These are phyloP conservation scores for Volucella inflata DNA, from an alignment of 2,888 invertebrate species.

Conservation along the genomic window DNA sequence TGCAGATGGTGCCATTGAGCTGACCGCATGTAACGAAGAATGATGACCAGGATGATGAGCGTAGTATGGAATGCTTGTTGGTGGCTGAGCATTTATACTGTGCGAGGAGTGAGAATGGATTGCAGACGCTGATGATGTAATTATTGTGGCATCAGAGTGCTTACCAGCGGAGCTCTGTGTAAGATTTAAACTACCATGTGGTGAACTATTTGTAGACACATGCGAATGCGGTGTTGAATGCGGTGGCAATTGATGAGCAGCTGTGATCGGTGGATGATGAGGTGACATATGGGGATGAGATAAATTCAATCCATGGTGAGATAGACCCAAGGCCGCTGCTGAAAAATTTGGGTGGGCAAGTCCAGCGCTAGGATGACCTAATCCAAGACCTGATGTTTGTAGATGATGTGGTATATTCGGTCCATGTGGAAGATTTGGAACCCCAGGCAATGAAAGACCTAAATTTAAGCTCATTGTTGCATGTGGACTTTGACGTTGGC, in stretches of 20 bases:
- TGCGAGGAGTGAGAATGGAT: conserved; percentile 77
- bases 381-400: conserved; percentile 80
- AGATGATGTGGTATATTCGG: conserved; percentile 82
- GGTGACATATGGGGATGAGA: conserved; percentile 82
- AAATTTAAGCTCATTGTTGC: conserved; percentile 81
- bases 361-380: conserved; percentile 80
- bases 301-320: conserved; percentile 81
- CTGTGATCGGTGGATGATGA: conserved; percentile 77
- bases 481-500: conserved; percentile 82
- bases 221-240: conserved; percentile 78
- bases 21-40: conserved; percentile 81
- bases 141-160: conserved; percentile 76
- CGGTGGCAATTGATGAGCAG: conserved; percentile 81
- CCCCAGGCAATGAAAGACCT: conserved; percentile 80
- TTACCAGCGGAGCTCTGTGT: conserved; percentile 76
- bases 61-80: conserved; percentile 78
- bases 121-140: conserved; percentile 77
- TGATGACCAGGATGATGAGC: conserved; percentile 80
- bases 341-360: conserved; percentile 82
- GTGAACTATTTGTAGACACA: conserved; percentile 78
- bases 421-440: conserved; percentile 80
- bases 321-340: conserved; percentile 80
- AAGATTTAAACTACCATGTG: conserved; percentile 80
- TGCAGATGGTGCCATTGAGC: conserved; percentile 79
- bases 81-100: conserved; percentile 74